Evolutionary conservation across 1,140 invertebrate species (phyloP).

Genomic region (Tetramorium alpestre): DNA sequence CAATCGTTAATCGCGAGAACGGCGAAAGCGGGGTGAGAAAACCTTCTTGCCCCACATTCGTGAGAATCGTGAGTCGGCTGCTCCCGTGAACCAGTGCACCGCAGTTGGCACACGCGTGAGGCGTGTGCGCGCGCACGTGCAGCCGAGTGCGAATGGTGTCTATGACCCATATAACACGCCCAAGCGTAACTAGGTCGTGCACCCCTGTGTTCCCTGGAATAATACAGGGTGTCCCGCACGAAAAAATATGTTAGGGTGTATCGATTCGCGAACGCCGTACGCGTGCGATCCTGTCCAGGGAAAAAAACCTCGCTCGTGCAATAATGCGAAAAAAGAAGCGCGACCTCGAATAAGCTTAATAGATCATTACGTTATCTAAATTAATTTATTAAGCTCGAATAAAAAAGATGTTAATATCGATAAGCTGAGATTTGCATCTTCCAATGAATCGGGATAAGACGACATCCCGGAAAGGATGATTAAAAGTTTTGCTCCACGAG

Average conservation of each 20-base stretch:
- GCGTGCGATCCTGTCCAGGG: background rate
- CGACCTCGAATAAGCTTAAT: background rate
- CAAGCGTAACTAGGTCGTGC: constrained; percentile 83
- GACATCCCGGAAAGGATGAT: background rate
- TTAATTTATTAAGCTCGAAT: background rate
- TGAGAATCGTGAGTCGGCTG: constrained; percentile 36
- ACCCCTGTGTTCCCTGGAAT: constrained; percentile 83
- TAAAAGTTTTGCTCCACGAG: background rate
- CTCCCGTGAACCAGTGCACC: constrained; percentile 55
- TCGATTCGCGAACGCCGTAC: constrained; percentile 11
- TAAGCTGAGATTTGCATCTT: background rate
- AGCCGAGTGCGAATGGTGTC: constrained; percentile 79
- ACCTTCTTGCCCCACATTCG: constrained; percentile 55
- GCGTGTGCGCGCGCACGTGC: constrained; percentile 51
- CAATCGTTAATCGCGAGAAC: constrained; percentile 16
- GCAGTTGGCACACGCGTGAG: constrained; percentile 28
- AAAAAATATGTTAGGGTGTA: constrained; percentile 36
- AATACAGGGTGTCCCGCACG: constrained; percentile 81
- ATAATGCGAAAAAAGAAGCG: background rate
- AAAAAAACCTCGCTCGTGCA: background rate
- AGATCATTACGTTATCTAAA: background rate
- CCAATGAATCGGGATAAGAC: background rate
- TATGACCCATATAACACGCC: constrained; percentile 84
- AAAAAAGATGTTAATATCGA: background rate
- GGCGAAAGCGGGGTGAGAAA: constrained; percentile 42